A percentile compares a stretch with the other conserved stretches of the same genome.
These are phyloP conservation scores for Andrena bucephala DNA, from an alignment of 2,888 invertebrate genomes.

Conservation along the genomic window DNA sequence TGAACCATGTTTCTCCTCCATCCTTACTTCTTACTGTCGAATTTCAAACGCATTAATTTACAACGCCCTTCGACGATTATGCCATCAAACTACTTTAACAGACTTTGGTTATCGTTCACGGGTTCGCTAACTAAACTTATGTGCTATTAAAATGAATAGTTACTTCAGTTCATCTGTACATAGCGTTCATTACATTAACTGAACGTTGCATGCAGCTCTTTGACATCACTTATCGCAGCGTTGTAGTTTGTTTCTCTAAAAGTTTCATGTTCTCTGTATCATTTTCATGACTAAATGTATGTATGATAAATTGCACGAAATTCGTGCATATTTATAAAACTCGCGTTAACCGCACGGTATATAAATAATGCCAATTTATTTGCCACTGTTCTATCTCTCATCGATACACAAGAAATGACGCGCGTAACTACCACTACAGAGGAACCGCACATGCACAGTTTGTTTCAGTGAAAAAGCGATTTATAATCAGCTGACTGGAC, in stretches of 20 bases:
- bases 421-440: slow-evolving; percentile 19
- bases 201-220: slow-evolving; percentile 26
- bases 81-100: background rate
- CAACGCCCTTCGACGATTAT: background rate
- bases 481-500: slow-evolving; percentile 46
- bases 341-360: slow-evolving; percentile 28
- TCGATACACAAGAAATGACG: slow-evolving; percentile 13
- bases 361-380: slow-evolving; percentile 24
- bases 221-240: slow-evolving; percentile 3
- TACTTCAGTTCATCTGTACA: background rate
- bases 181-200: slow-evolving; percentile 29
- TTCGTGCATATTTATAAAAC: slow-evolving; percentile 45
- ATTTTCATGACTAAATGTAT: background rate
- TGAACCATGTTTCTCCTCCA: slow-evolving; percentile 77
- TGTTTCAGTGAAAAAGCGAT: slow-evolving; percentile 33
- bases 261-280: slow-evolving; percentile 14
- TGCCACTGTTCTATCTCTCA: slow-evolving; percentile 28
- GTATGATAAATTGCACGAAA: slow-evolving; percentile 28
- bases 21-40: slow-evolving; percentile 63
- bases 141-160: slow-evolving; percentile 2
- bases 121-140: slow-evolving; percentile 5
- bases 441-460: slow-evolving; percentile 10
- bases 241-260: slow-evolving; percentile 1
- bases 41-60: slow-evolving; percentile 15
- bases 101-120: background rate